Conservation (phyloP, 2,888 invertebrate species). For the Ormyrus pomaceus region DNA sequence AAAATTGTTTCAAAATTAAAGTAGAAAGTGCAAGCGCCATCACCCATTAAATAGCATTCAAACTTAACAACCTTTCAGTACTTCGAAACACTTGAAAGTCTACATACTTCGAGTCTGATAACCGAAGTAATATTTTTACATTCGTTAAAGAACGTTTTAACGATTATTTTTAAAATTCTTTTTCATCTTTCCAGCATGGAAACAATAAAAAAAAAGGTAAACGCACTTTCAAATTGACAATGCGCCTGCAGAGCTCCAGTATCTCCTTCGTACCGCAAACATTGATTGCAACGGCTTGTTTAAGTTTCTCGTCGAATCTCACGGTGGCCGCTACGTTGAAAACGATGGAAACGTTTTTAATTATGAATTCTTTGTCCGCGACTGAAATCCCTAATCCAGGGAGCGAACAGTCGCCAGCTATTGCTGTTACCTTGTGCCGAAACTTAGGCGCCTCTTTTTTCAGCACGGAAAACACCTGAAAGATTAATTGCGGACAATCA, state of each 20-base stretch:
- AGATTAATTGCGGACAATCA: background rate
- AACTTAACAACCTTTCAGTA: no score
- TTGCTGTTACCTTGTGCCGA: slow-evolving; percentile 82
- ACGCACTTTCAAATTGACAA: slow-evolving; percentile 83
- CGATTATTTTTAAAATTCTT: no score
- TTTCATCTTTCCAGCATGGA: no score
- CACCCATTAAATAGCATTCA: no score
- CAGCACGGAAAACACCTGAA: slow-evolving; percentile 78
- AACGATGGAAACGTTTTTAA: slow-evolving; percentile 81
- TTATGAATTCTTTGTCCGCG: slow-evolving; percentile 80
- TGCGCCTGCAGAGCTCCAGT: slow-evolving; percentile 83
- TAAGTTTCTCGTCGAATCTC: slow-evolving; percentile 89
- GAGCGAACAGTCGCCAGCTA: slow-evolving; percentile 83
- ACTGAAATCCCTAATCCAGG: slow-evolving; percentile 81
- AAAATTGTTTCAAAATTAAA: slow-evolving; percentile 6
- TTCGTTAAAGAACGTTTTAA: background rate
- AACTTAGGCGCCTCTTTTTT: slow-evolving; percentile 79
- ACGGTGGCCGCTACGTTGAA: slow-evolving; percentile 96
- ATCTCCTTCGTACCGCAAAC: slow-evolving; percentile 86
- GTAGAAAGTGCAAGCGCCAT: slow-evolving; percentile 1
- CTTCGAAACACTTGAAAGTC: no score
- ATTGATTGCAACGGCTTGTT: slow-evolving; percentile 87
- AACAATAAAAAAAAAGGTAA: background rate
- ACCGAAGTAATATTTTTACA: background rate
- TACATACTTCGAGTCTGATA: no score